Percentiles rank a stretch among this genome's conserved stretches.
These are phyloP conservation scores for Orbicella faveolata DNA, from an alignment of 64 coral and sea anemone species.

Conservation along the genomic window DNA sequence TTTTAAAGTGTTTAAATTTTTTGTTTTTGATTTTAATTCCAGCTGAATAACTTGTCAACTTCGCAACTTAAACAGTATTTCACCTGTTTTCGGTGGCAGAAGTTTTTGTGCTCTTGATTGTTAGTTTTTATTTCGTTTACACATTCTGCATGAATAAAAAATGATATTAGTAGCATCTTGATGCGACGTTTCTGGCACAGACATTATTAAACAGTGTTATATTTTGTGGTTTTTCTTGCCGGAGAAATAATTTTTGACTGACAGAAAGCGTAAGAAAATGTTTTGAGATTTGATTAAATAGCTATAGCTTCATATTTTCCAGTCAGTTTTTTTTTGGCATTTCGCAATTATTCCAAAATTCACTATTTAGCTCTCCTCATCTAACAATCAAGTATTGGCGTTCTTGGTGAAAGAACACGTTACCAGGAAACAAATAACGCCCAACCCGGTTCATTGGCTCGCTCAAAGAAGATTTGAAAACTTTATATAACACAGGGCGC, in stretches of 20 bases:
- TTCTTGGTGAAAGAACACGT: too few species aligned
- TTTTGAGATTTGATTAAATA: not conserved
- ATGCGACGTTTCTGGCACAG: not conserved
- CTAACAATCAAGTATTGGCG: too few species aligned
- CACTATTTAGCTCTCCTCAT: too few species aligned
- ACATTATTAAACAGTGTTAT: not conserved
- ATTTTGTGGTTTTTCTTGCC: not conserved
- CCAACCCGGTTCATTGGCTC: too few species aligned
- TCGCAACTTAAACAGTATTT: not conserved
- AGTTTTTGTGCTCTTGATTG: not conserved
- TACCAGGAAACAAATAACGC: too few species aligned
- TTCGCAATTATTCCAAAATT: too few species aligned
- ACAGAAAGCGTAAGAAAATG: not conserved
- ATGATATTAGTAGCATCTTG: not conserved
- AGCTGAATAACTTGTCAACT: not conserved
- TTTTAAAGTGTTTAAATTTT: not conserved
- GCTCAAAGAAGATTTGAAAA: too few species aligned
- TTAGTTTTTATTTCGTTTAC: not conserved
- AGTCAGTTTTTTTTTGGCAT: too few species aligned
- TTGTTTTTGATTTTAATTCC: not conserved
- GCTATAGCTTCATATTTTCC: not conserved
- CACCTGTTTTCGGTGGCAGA: slow-evolving; percentile 10
- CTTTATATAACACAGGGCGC: too few species aligned
- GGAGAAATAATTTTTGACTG: not conserved
- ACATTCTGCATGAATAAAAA: not conserved